Evolutionary conservation across 92 coral and sea anemone species (phyloP), one percentile per base, ranked within the genome.

Genomic region (Actinostola sp.): DNA sequence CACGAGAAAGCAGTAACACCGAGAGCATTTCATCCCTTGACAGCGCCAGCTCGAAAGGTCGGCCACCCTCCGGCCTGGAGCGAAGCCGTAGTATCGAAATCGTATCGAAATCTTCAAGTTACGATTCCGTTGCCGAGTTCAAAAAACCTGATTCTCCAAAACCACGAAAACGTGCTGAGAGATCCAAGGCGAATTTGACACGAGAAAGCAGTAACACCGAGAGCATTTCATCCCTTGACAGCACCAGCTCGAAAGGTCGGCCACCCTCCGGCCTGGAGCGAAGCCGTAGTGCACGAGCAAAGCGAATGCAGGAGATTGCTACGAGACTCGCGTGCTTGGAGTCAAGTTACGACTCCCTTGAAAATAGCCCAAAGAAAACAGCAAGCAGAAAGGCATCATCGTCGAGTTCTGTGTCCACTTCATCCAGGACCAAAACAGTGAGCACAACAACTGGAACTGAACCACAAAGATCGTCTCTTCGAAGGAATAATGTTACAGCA

Each of bases 181-280:
- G 9, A 16, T 61, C 66, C 29, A 61, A 34, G 44, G 27, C 63
- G 0, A 56, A 62, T 32, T 50, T 33, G 23, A 1, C 49, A 33
- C 19, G 50, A 50, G 61, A 52, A 68, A 49, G 35, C 20, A 68
- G 48, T 14, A n/a, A 20, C 46, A 42, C 11, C 31, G 74, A 19
- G 28, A 68, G 39, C 21, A 17, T 68, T 33, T 68, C 74, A 21
- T 50, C 74, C 34, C 19, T 16, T 9, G 35, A 50, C 12, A 39
- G 59, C 36, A 43, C 32, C 12, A 68, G 33, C 15, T 9, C 57
- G 14, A 61, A 46, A 20, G 49, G 30, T 59, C 79, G 68, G 23
- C 81, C 81, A 21, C 81, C 81, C 8, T 63, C 72, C 15, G 81
- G 81, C 12, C 29, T 49, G 15, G 65, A 43, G 30, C 43, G 66